Base-by-base conservation (phyloP, 1,140 invertebrate species). In the Microplitis mediator region DNA sequence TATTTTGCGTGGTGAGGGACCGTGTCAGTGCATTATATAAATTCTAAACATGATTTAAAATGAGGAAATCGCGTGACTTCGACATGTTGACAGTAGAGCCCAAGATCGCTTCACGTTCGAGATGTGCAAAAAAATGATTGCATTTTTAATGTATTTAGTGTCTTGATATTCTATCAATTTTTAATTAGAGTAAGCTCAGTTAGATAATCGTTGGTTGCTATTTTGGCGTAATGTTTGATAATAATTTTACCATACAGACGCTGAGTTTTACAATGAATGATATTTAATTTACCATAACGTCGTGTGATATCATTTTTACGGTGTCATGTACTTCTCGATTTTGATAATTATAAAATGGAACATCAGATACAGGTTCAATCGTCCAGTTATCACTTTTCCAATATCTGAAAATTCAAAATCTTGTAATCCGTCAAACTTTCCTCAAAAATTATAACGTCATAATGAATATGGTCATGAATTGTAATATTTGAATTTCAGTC, bases 301-400 rank as follows among this genome's bases (percentile, higher is more conserved):
- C 56, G 51, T 70, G 61, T 8, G 32, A 32, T 35, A 35, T 52
- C 16, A 65, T 16, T 63, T 66, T 66, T 4, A 72, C n/a, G 31
- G 11, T 34, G 3, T 32, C 11, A 34, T 3, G 4, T 58, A 63
- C 9, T 69, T 70, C 66, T 4, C 14, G n/a, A 3, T 4, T 23
- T 9, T 52, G 14, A n/a, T 62, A 51, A 16, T 51, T 5, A 64
- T 69, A 74, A 35, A 5, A 31, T 1, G 35, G 62, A 5, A 74
- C 0, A 0, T 63, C 5, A 13, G 62, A 52, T 5, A 50, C 0
- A 3, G 71, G 75, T 14, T 79, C n/a, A 1, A 74, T 23, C 1
- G 76, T 82, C 66, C 75, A 80, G 52, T 84, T 82, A 6, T 77
- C 76, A 4, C 16, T 36, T 8, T 52, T 51, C 81, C 82, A 85